These are phyloP conservation scores for Hepsetus odoe DNA, from an alignment of 2,113 vertebrate species.

Conservation along the genomic window DNA sequence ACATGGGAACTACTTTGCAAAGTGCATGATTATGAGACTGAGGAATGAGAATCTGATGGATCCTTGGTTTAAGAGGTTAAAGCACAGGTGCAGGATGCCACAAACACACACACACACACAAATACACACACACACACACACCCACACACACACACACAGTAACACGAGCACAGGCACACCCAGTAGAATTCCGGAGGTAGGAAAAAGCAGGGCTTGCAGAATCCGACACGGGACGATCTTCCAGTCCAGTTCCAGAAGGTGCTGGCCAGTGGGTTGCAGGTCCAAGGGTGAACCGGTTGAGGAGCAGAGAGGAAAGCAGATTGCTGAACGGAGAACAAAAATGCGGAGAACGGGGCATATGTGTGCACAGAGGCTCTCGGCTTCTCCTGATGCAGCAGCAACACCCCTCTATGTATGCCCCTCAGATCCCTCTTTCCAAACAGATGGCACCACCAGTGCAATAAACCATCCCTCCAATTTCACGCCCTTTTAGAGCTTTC, in stretches of 20 bases:
- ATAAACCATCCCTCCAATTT: not conserved
- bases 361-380: constrained; percentile 21
- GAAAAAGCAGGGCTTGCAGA: constrained; percentile 46
- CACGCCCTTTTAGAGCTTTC: not conserved
- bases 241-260: constrained; percentile 58
- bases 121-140: constrained; percentile 43
- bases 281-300: constrained; percentile 29
- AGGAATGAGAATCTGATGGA: not conserved
- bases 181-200: constrained; percentile 52
- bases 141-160: constrained; percentile 54
- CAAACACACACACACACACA: constrained; percentile 54
- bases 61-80: not conserved
- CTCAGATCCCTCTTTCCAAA: constrained; percentile 27
- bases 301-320: constrained; percentile 2
- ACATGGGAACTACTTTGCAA: not conserved
- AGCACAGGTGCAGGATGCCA: constrained; percentile 60
- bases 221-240: constrained; percentile 48
- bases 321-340: constrained; percentile 5
- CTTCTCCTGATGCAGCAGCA: constrained; percentile 43
- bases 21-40: no score
- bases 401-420: constrained; percentile 39
- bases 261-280: constrained; percentile 8
- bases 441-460: constrained; percentile 25
- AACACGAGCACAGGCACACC: constrained; percentile 47
- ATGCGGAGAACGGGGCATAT: constrained; percentile 31